These are phyloP conservation scores for Struthio camelus DNA, from an alignment of 2,113 vertebrate species.

Conservation along the genomic window DNA sequence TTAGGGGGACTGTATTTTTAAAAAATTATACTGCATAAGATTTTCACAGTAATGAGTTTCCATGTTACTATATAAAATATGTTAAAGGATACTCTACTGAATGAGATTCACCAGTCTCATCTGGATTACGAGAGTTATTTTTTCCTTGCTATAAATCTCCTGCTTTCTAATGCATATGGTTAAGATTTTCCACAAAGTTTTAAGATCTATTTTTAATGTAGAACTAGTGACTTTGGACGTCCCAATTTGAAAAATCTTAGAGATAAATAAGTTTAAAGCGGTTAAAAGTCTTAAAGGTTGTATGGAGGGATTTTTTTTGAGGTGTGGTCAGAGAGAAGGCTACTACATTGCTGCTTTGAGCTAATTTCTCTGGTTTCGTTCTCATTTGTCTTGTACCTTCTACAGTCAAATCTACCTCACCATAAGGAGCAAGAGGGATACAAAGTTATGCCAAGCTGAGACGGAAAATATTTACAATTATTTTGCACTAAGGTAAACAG, in stretches of 20 bases:
- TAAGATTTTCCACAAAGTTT: neutral
- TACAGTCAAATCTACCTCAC: neutral
- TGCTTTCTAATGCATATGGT: neutral
- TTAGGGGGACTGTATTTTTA: accelerated
- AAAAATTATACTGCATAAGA: neutral
- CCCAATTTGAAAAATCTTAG: neutral
- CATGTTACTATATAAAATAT: neutral
- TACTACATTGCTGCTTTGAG: neutral
- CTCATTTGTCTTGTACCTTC: neutral
- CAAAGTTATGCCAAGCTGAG: neutral
- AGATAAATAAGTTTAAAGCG: neutral
- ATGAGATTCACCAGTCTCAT: neutral
- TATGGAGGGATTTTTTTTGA: neutral
- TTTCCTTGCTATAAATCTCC: neutral
- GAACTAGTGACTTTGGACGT: neutral
- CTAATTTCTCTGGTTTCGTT: neutral
- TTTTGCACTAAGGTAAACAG: neutral
- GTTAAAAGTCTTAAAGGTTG: neutral
- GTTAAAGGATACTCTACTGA: neutral
- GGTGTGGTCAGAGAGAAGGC: neutral
- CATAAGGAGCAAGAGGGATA: neutral
- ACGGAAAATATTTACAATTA: neutral
- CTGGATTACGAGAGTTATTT: neutral
- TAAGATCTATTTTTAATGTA: neutral
- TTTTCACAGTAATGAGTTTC: neutral